Base-by-base conservation (phyloP, 2,888 invertebrate species). In the Lycaena phlaeas region DNA sequence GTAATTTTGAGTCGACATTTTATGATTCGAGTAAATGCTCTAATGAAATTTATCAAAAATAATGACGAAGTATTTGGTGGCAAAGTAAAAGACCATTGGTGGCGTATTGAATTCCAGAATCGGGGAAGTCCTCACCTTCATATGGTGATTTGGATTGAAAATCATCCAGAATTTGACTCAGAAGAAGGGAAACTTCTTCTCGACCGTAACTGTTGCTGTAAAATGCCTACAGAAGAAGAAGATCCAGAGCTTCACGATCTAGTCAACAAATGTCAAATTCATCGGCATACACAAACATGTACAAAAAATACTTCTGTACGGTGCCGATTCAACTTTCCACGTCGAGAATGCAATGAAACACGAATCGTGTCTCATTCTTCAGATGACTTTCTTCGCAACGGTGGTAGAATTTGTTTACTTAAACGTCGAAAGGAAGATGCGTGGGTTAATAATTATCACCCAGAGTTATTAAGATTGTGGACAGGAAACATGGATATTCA, bases 401-500 rank as follows among this genome's bases (percentile, higher is more conserved):
- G 25, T 3, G 44, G 44, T 1, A 18, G 43, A 11, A 31, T 46
- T 34, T 44, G 41, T 11, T 9, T 44, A 14, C 27, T 44, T 25
- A 42, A 39, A 26, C 18, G 38, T 38, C 28, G 38, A 4, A 29
- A 17, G 14, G 31, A 38, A 38, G 38, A 46, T 42, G 9, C 38
- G 14, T 40, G 40, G 44, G 38, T 46, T 10, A 47, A 47, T 36
- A 44, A 46, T 40, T 48, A 51, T 28, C 43, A 36, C 29, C 43
- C 50, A 6, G 27, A 15, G 12, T 49, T 41, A 25, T 51, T 40
- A 37, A 40, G 42, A 40, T 41, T 34, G 38, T 54, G 56, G 48
- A 42, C 34, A 30, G 54, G 40, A 1, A 59, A 57, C 40, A 59
- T 55, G 49, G 56, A 57, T 34, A 52, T 58, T n/a, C 55, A 58